These are phyloP conservation scores for Microchirus variegatus DNA, from an alignment of 2,797 vertebrate genomes.

Conservation along the genomic window DNA sequence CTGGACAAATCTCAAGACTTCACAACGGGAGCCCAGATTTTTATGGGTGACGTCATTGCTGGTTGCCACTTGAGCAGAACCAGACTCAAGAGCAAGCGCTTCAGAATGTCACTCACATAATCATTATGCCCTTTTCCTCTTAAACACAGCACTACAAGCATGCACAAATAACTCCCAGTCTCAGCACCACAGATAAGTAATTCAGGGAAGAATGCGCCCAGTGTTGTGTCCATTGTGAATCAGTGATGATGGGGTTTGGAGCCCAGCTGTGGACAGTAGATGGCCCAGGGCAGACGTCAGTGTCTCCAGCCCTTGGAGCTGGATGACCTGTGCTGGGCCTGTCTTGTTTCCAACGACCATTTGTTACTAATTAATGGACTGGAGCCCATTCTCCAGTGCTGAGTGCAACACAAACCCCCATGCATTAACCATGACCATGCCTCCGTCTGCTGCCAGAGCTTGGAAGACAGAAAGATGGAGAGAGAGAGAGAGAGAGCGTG, in stretches of 20 bases:
- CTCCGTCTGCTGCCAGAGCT: slow-evolving; percentile 61
- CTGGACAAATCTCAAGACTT: too few species aligned
- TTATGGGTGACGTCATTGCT: too few species aligned
- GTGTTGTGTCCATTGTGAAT: slow-evolving; percentile 19
- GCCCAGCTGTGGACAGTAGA: slow-evolving; percentile 51
- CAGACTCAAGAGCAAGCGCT: not conserved
- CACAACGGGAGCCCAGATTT: too few species aligned
- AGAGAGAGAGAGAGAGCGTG: slow-evolving; percentile 22
- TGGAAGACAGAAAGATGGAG: slow-evolving; percentile 58
- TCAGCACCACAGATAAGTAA: slow-evolving; percentile 29
- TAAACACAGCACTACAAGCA: not conserved
- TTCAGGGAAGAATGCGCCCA: slow-evolving; percentile 28
- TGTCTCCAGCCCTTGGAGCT: slow-evolving; percentile 67
- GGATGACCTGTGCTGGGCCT: slow-evolving; percentile 75
- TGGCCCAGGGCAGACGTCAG: slow-evolving; percentile 64
- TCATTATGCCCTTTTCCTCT: slow-evolving; percentile 15
- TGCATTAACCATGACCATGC: slow-evolving; percentile 83
- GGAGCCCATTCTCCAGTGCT: slow-evolving; percentile 72
- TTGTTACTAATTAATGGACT: slow-evolving; percentile 86
- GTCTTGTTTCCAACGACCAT: slow-evolving; percentile 80
- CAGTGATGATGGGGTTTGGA: slow-evolving; percentile 23
- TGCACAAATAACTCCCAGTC: slow-evolving; percentile 14
- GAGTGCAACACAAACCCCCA: slow-evolving; percentile 80
- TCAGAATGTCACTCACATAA: not conserved
- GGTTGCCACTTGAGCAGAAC: not conserved